Conservation (phyloP, 2,797 vertebrate genomes). For the Gambelia wislizenii region DNA sequence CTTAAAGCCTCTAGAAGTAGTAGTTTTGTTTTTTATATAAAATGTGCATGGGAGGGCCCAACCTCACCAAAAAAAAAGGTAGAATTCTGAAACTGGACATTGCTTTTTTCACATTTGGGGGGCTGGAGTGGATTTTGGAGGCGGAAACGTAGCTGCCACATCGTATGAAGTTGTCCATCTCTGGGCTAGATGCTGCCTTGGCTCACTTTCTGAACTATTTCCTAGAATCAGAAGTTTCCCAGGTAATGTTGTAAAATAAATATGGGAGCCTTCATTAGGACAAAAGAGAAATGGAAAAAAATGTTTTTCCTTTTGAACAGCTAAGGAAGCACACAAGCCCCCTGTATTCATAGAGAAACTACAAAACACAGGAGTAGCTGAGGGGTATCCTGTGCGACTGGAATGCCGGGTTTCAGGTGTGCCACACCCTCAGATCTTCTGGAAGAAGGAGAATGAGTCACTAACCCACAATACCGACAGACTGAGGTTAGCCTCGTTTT, state of each 20-base stretch:
- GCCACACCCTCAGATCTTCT: constrained; percentile 96
- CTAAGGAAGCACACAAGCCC: constrained; percentile 95
- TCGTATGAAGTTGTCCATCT: no score
- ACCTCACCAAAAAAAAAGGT: no score
- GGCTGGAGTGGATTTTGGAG: no score
- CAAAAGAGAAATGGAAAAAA: no score
- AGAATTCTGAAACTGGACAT: no score
- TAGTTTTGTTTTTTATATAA: no score
- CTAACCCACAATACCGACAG: constrained; percentile 97
- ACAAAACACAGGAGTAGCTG: constrained; percentile 95
- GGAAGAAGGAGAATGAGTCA: constrained; percentile 98
- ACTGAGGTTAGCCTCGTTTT: constrained; percentile 85
- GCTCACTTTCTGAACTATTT: neutral
- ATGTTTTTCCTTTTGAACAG: constrained; percentile 74
- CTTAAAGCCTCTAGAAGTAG: no score
- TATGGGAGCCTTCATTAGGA: neutral
- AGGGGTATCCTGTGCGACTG: constrained; percentile 94
- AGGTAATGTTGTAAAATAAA: neutral
- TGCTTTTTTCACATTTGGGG: no score
- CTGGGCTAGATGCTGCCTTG: no score
- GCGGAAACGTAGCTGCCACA: no score
- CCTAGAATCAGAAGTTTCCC: neutral
- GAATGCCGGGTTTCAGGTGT: constrained; percentile 92
- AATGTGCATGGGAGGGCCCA: no score
- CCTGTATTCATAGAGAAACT: constrained; percentile 95